phyloP scores from a whole-genome alignment of 2,888 invertebrate species.

The Coelopa pilipes region DNA sequence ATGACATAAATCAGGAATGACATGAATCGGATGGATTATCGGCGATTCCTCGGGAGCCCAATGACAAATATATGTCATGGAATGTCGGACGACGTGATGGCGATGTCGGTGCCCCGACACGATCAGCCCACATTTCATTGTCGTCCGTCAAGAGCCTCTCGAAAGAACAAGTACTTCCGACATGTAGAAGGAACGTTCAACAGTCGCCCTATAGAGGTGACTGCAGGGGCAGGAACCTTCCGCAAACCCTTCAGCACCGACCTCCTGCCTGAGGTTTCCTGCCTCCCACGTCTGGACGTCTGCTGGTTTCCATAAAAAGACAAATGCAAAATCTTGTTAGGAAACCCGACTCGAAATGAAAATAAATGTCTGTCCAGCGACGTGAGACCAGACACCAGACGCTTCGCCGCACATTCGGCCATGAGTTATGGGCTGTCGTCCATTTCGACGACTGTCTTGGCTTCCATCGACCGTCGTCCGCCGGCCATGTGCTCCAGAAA shows the following conservation, averaged over 20 bases:
- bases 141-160: too few relatives aligned
- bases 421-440: constrained; percentile 32
- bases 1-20: constrained; percentile 31
- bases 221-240: too few relatives aligned
- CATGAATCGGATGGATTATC: constrained; percentile 1
- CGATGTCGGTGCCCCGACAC: too few relatives aligned
- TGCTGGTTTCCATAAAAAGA: neutral
- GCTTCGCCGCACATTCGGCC: constrained; percentile 14
- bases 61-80: constrained; percentile 29
- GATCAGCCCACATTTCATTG: too few relatives aligned
- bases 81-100: constrained; percentile 34
- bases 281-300: neutral
- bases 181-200: too few relatives aligned
- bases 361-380: too few relatives aligned
- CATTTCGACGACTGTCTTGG: neutral
- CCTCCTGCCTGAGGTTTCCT: too few relatives aligned
- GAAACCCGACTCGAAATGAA: too few relatives aligned
- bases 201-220: too few relatives aligned
- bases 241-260: too few relatives aligned
- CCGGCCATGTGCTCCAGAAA: neutral
- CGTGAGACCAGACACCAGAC: neutral
- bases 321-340: too few relatives aligned
- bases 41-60: neutral
- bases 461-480: neutral
- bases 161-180: too few relatives aligned